Conservation (phyloP, 2,113 vertebrate species). For the Choloepus hoffmanni region DNA sequence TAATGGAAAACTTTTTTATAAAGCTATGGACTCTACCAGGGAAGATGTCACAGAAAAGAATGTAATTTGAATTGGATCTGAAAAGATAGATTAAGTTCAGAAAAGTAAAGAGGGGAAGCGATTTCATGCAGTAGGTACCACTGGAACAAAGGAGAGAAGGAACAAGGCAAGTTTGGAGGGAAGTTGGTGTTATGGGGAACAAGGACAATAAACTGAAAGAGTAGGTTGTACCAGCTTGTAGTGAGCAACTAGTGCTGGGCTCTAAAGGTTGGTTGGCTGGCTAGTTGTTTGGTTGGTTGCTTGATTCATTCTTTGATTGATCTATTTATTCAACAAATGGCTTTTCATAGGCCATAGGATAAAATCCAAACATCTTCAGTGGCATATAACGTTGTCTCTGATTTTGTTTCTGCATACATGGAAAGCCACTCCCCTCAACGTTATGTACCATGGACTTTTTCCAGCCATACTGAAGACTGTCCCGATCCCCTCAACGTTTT, state of each 20-base stretch:
- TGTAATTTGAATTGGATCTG: conserved; percentile 31
- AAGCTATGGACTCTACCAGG: not conserved
- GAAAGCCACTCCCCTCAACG: not conserved
- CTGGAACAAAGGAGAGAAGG: conserved; percentile 19
- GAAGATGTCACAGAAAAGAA: not conserved
- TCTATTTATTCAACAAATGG: conserved; percentile 31
- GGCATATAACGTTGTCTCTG: not conserved
- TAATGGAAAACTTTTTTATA: not conserved
- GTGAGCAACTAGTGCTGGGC: not conserved
- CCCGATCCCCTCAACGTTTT: not conserved
- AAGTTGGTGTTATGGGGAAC: not conserved
- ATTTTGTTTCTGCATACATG: conserved; percentile 19
- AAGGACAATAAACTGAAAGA: not conserved
- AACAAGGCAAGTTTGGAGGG: not conserved
- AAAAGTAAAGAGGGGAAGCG: not conserved
- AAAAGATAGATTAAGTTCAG: conserved; percentile 2
- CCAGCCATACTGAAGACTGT: not conserved
- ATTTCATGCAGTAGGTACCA: not conserved
- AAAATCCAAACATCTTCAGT: conserved; percentile 14
- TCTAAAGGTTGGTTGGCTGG: not conserved
- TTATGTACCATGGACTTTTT: not conserved
- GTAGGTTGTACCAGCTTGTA: not conserved
- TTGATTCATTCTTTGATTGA: conserved; percentile 57
- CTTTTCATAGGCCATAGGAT: not conserved
- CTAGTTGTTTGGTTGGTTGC: not conserved